These are phyloP conservation scores for Ceratothoa steindachneri DNA, from an alignment of 2,888 invertebrate genomes.

Conservation along the genomic window DNA sequence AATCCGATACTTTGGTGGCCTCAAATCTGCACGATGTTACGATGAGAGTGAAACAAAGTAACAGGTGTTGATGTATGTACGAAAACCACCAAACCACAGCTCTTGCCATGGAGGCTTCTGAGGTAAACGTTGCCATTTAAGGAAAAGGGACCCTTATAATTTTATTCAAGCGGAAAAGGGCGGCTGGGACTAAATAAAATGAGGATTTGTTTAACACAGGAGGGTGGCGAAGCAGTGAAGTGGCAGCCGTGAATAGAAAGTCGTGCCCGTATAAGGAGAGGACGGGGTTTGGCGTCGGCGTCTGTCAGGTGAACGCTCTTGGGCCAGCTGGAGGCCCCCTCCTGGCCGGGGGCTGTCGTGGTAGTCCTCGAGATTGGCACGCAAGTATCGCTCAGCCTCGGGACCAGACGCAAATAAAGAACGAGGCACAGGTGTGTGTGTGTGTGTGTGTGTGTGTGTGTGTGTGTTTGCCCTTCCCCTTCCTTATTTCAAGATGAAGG, in stretches of 20 bases:
- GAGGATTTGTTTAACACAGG: not conserved
- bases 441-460: too few species aligned
- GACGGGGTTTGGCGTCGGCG: not conserved
- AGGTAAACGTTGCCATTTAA: not conserved
- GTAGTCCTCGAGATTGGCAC: not conserved
- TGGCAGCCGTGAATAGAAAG: conserved; percentile 15
- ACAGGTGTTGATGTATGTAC: not conserved
- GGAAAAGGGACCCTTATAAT: not conserved
- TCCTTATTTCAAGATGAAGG: conserved; percentile 5
- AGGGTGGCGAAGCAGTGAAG: too few species aligned
- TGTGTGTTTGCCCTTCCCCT: too few species aligned
- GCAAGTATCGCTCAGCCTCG: too few species aligned
- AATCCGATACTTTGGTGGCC: too few species aligned
- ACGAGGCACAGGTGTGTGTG: too few species aligned
- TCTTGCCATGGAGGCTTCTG: not conserved
- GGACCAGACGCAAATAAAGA: too few species aligned
- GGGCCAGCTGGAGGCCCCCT: not conserved
- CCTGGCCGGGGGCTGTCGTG: not conserved
- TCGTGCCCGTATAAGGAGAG: not conserved
- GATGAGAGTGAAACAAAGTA: not conserved
- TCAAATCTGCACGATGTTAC: too few species aligned
- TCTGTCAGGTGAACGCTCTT: not conserved
- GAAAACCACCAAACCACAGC: not conserved
- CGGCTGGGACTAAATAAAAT: not conserved
- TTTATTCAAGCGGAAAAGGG: not conserved